Percentiles rank a stretch among this genome's conserved stretches.
These are phyloP conservation scores for Stegostoma tigrinum DNA, from an alignment of 2,113 vertebrate species.

Conservation along the genomic window DNA sequence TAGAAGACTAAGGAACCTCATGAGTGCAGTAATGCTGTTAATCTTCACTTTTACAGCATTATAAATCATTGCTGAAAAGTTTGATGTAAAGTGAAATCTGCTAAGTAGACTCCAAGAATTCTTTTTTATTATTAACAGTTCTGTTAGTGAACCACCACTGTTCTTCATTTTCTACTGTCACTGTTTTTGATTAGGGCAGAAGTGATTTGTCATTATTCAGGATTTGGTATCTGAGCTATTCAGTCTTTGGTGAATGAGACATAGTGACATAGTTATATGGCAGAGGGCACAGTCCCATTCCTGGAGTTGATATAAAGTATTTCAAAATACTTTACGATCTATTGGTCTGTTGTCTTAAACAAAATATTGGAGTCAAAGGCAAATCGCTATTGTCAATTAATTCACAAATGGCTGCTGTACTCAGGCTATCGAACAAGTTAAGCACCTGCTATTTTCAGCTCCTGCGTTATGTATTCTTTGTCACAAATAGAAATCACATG, in stretches of 20 bases:
- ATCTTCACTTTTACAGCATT: slow-evolving; percentile 24
- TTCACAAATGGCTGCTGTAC: neutral
- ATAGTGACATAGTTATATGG: neutral
- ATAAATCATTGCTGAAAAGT: slow-evolving; percentile 30
- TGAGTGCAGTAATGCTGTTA: slow-evolving; percentile 17
- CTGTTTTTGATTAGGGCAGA: slow-evolving; percentile 34
- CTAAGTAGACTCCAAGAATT: neutral
- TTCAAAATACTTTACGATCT: neutral
- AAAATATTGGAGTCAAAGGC: neutral
- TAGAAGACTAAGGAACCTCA: slow-evolving; percentile 5
- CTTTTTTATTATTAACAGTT: neutral
- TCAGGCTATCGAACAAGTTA: neutral
- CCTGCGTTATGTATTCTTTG: neutral
- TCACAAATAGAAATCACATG: neutral
- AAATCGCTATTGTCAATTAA: neutral
- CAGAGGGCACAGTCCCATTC: neutral
- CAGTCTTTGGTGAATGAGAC: neutral
- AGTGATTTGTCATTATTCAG: neutral
- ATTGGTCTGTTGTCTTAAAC: too few relatives aligned
- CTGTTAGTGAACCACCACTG: neutral
- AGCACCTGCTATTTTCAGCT: neutral
- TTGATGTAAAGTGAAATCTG: neutral
- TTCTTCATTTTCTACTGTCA: neutral
- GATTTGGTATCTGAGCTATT: neutral
- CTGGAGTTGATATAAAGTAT: neutral